phyloP scores from a whole-genome alignment of 2,113 vertebrate species.

The Pyxicephalus adspersus region DNA sequence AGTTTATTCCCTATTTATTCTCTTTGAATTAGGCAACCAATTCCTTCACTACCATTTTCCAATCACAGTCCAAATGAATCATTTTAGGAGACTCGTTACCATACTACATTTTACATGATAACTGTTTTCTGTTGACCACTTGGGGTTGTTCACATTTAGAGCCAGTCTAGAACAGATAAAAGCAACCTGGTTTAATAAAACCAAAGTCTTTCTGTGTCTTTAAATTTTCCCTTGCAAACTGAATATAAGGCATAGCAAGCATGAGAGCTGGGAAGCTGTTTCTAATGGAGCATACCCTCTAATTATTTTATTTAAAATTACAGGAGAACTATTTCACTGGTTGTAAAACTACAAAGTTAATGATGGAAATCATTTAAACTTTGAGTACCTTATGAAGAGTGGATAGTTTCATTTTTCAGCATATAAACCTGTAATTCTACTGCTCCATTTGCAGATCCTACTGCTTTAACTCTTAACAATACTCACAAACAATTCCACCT shows the following conservation, averaged over 20 bases:
- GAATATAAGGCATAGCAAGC: conserved; percentile 35
- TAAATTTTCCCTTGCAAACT: conserved; percentile 30
- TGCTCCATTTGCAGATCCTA: conserved; percentile 7
- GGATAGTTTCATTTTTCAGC: conserved; percentile 52
- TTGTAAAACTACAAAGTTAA: conserved; percentile 56
- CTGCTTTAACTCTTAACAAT: conserved; percentile 20
- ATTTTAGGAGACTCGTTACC: conserved; percentile 10
- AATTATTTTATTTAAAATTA: conserved; percentile 57
- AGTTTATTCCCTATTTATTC: too few species aligned
- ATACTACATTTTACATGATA: conserved; percentile 41
- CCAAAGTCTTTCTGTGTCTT: conserved; percentile 13
- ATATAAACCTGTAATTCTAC: conserved; percentile 48
- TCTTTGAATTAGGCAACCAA: not conserved
- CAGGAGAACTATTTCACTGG: conserved; percentile 48
- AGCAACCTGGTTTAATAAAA: conserved; percentile 32
- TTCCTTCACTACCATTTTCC: not conserved
- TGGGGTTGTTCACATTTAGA: not conserved
- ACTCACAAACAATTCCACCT: conserved; percentile 5
- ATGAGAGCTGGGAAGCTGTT: conserved; percentile 27
- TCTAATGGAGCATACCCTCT: conserved; percentile 50
- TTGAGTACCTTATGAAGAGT: conserved; percentile 53
- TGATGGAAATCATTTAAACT: conserved; percentile 53
- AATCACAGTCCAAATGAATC: conserved; percentile 13
- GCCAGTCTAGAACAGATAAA: not conserved
- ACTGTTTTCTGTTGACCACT: not conserved